Percentiles rank a stretch among this genome's conserved stretches.
These are phyloP conservation scores for Centropyge bicolor DNA, from an alignment of 2,797 vertebrate genomes.

Conservation along the genomic window DNA sequence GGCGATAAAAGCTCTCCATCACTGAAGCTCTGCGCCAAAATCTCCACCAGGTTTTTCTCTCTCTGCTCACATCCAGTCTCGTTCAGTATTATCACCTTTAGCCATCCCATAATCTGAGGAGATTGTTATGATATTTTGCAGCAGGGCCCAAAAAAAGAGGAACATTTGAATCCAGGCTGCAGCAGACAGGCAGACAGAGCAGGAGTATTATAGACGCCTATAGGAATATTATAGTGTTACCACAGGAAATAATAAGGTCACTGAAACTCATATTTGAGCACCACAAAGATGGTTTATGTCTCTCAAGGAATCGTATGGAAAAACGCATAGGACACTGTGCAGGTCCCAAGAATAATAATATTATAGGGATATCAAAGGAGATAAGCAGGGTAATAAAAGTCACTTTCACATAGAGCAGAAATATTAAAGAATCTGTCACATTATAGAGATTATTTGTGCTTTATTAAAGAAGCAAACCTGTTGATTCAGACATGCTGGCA, in stretches of 20 bases:
- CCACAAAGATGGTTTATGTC: slow-evolving; percentile 25
- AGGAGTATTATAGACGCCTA: slow-evolving; percentile 52
- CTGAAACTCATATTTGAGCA: slow-evolving; percentile 11
- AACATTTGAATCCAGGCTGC: slow-evolving; percentile 16
- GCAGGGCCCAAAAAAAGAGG: slow-evolving; percentile 1
- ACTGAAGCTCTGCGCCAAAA: slow-evolving; percentile 30
- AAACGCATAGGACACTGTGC: not conserved
- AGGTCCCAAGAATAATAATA: not conserved
- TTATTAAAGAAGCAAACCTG: slow-evolving; percentile 50
- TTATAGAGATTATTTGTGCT: not conserved
- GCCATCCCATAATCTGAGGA: not conserved
- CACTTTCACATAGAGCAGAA: not conserved
- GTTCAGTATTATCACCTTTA: not conserved
- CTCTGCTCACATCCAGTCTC: slow-evolving; percentile 38
- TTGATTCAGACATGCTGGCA: slow-evolving; percentile 53
- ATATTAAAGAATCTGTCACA: not conserved
- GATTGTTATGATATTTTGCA: not conserved
- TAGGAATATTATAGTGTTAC: slow-evolving; percentile 54
- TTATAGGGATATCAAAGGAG: not conserved
- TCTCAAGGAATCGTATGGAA: slow-evolving; percentile 24
- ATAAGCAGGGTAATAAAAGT: not conserved
- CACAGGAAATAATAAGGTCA: slow-evolving; percentile 51
- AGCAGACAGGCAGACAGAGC: slow-evolving; percentile 40
- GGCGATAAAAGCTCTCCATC: slow-evolving; percentile 48
- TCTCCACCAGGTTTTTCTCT: slow-evolving; percentile 49